These are phyloP conservation scores for Microctenopoma steveboyesi DNA, from an alignment of 2,797 vertebrate genomes.

Conservation along the genomic window DNA sequence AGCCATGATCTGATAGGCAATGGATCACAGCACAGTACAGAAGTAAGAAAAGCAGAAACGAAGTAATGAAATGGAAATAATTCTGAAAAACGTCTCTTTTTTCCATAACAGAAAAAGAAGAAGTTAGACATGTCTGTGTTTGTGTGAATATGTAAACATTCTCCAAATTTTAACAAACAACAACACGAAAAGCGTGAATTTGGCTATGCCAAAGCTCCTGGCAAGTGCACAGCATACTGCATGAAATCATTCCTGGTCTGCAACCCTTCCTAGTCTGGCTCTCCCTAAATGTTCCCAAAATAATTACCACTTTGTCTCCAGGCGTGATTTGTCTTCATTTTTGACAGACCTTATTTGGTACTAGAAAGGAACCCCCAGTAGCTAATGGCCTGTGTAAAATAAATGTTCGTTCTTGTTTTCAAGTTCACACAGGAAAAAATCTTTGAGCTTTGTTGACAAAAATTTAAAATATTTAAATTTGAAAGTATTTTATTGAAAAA, in stretches of 20 bases:
- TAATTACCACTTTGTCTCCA: conserved; percentile 34
- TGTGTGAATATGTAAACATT: background rate
- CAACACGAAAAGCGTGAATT: background rate
- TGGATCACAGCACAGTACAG: background rate
- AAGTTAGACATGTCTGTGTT: background rate
- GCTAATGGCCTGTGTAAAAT: background rate
- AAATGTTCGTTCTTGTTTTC: background rate
- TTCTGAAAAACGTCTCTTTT: conserved; percentile 19
- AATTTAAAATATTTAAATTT: background rate
- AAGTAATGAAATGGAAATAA: conserved; percentile 14
- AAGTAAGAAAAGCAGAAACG: conserved; percentile 17
- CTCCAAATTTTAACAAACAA: background rate
- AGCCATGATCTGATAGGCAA: conserved; percentile 1
- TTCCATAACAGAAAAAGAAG: conserved; percentile 6
- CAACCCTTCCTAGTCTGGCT: conserved; percentile 43
- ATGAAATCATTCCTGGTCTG: conserved; percentile 52
- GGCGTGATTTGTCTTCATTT: conserved; percentile 46
- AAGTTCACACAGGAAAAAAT: background rate
- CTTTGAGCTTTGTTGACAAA: background rate
- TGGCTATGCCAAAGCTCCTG: background rate
- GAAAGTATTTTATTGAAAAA: background rate
- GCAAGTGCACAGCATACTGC: conserved; percentile 30
- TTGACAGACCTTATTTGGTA: conserved; percentile 28
- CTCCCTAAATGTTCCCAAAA: conserved; percentile 47
- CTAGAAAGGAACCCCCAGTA: background rate